Evolutionary conservation across 2,113 vertebrate genomes (phyloP).

Genomic region (Lycaon pictus): DNA sequence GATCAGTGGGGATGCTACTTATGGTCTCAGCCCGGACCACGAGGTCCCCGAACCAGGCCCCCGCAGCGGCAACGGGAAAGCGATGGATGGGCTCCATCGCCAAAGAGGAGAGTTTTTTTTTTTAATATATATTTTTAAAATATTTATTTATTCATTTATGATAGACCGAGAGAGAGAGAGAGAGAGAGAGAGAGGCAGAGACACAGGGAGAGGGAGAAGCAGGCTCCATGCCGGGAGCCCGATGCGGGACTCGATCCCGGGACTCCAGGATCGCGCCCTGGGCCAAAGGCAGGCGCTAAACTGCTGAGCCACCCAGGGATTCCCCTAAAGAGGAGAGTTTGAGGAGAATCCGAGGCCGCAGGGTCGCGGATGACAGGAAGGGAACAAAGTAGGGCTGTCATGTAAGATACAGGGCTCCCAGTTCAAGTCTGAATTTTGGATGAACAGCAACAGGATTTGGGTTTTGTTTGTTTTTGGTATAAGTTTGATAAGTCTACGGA

Average conservation of each 20-base stretch:
- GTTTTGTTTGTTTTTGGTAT: not conserved
- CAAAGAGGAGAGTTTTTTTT: not conserved
- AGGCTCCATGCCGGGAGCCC: too few species aligned
- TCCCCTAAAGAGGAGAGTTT: not conserved
- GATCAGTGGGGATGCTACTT: not conserved
- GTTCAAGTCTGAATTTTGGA: not conserved
- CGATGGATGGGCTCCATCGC: too few species aligned
- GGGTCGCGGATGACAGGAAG: not conserved
- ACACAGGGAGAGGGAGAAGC: too few species aligned
- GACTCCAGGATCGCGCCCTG: too few species aligned
- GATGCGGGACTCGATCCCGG: too few species aligned
- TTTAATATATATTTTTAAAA: too few species aligned
- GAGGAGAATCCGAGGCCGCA: not conserved
- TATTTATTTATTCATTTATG: too few species aligned
- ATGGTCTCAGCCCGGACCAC: not conserved
- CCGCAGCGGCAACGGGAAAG: not conserved
- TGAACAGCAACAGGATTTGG: not conserved
- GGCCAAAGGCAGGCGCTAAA: too few species aligned
- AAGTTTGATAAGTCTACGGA: not conserved
- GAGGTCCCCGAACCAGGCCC: not conserved
- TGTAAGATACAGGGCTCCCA: not conserved
- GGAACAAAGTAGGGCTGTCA: not conserved
- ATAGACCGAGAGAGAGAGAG: too few species aligned
- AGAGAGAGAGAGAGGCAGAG: too few species aligned
- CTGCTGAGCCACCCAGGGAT: too few species aligned